Evolutionary conservation across 2,113 vertebrate genomes (phyloP), one percentile per base, ranked within the genome.

Genomic region (Haemorhous mexicanus): DNA sequence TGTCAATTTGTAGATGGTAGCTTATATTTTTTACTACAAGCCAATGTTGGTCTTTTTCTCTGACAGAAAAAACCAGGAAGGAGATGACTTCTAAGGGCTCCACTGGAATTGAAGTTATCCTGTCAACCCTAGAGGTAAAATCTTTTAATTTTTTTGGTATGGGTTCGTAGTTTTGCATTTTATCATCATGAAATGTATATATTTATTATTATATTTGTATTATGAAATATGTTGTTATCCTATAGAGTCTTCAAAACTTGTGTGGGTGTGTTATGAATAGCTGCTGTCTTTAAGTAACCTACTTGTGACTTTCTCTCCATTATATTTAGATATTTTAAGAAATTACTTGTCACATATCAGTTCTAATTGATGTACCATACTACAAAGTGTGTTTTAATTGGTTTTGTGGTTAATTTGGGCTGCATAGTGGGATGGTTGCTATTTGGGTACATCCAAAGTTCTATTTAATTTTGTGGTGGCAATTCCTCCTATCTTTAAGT

Each of bases 1-100:
- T 8, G 7, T 35, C 19, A 33, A 9, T 78, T n/a, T 74, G 15
- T 90, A 24, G 30, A 35, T 27, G 16, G 56, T 39, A 2, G 20
- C 3, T 0, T 30, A 1, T 20, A 30, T 11, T 53, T 61, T 58
- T 50, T 49, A 7, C 35, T 66, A 7, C 27, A 78, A 94, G n/a
- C 37, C 68, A 69, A 18, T 61, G n/a, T 55, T 39, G 37, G 2
- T 85, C 17, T 87, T 52, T 90, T 92, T 95, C 61, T 96, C 15
- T 98, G 98, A 66, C 97, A 99, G 99, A 99, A 98, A 99, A 99
- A 98, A 99, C 98, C n/a, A 98, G 97, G 87, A 99, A 99, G 95
- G 99, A 99, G 95, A 98, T 99, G 95, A 99, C 98, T 96, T 98
- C 99, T 83, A 99, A 99, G 97, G 99, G 99, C 81, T 99, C 99